phyloP scores from a whole-genome alignment of 2,113 vertebrate genomes.

The Dipodomys spectabilis region DNA sequence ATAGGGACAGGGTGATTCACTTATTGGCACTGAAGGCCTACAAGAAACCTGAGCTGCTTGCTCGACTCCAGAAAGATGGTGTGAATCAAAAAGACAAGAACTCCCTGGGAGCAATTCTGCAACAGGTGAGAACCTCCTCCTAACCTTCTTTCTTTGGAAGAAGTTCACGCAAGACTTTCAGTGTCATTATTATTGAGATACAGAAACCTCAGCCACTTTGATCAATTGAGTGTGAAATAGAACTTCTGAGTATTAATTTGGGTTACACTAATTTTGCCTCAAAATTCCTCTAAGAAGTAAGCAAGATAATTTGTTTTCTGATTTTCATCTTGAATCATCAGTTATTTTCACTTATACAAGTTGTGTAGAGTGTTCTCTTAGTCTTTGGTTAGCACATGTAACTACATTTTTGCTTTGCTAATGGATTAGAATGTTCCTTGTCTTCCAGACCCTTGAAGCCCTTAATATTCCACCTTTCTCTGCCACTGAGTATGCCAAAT shows the following conservation, averaged over 20 bases:
- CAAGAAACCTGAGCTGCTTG: constrained; percentile 95
- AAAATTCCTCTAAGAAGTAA: constrained; percentile 49
- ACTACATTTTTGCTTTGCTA: constrained; percentile 15
- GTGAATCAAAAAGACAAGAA: constrained; percentile 93
- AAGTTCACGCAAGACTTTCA: background rate
- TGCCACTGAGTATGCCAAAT: background rate
- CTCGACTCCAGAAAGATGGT: constrained; percentile 92
- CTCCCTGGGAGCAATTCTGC: constrained; percentile 85
- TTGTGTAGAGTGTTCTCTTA: background rate
- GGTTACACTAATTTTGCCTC: constrained; percentile 44
- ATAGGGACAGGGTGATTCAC: constrained; percentile 93
- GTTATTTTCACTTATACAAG: background rate
- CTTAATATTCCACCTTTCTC: background rate
- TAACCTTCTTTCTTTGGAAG: background rate
- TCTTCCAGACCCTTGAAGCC: background rate
- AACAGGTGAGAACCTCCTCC: constrained; percentile 84
- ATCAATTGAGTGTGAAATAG: constrained; percentile 15
- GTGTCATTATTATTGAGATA: constrained; percentile 17
- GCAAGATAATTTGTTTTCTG: background rate
- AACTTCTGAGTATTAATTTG: constrained; percentile 44
- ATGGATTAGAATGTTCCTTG: background rate
- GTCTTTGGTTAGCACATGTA: background rate
- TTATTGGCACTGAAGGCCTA: constrained; percentile 93
- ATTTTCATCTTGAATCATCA: constrained; percentile 30
- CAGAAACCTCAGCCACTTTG: constrained; percentile 44